Percentiles rank a stretch among this genome's conserved stretches.
These are phyloP conservation scores for Spodoptera frugiperda DNA, from an alignment of 1,140 invertebrate genomes.

Conservation along the genomic window DNA sequence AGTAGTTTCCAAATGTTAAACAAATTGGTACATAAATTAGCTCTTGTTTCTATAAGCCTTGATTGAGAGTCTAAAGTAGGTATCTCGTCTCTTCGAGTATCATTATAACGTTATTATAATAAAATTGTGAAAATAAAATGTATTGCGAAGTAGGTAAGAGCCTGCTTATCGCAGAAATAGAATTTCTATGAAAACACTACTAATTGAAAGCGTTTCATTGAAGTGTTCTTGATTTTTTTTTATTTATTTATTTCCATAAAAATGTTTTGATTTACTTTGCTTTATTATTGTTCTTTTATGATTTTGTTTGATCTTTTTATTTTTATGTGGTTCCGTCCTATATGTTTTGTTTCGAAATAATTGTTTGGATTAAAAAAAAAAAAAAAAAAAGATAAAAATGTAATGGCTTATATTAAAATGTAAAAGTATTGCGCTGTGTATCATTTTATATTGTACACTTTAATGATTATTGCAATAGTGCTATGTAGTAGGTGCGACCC, in stretches of 20 bases:
- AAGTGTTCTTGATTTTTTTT: constrained; percentile 25
- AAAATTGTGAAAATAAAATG: constrained; percentile 22
- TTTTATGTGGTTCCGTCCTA: not conserved
- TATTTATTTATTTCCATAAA: not conserved
- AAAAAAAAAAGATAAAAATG: too few species aligned
- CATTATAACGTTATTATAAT: not conserved
- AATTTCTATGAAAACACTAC: constrained; percentile 18
- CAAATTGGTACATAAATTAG: not conserved
- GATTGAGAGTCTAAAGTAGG: constrained; percentile 1
- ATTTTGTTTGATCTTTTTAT: not conserved
- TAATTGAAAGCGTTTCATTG: constrained; percentile 17
- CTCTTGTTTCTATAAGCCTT: constrained; percentile 6
- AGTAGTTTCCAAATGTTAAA: constrained; percentile 2
- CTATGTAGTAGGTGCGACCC: too few species aligned
- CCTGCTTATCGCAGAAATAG: constrained; percentile 24
- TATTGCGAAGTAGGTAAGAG: not conserved
- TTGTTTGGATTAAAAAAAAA: not conserved
- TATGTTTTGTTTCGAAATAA: not conserved
- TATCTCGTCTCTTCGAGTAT: constrained; percentile 9
- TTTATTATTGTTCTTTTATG: too few species aligned
- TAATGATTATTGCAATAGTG: too few species aligned
- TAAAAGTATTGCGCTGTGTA: too few species aligned
- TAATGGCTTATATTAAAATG: not conserved
- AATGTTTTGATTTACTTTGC: not conserved
- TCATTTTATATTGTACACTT: too few species aligned